Conservation (phyloP, 2,113 vertebrate species). For the Erythrocercus mccallii region DNA sequence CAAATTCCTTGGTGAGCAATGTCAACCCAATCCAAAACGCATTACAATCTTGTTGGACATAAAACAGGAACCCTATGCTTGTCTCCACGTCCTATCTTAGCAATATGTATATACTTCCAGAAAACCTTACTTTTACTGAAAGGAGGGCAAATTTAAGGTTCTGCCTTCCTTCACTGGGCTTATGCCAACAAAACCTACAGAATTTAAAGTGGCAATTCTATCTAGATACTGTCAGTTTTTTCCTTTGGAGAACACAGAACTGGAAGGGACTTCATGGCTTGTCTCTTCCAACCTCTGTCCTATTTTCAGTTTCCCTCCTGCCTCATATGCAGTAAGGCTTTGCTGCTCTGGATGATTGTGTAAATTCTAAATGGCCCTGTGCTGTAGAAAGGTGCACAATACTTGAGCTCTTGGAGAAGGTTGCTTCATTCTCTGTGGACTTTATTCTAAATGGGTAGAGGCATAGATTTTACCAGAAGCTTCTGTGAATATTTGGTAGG, state of each 20-base stretch:
- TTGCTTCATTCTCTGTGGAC: neutral
- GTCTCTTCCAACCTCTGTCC: neutral
- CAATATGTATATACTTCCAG: neutral
- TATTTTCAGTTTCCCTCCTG: neutral
- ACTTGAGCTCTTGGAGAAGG: neutral
- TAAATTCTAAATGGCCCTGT: neutral
- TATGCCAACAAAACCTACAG: neutral
- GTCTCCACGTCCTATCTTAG: neutral
- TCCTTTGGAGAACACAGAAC: neutral
- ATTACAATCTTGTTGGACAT: neutral
- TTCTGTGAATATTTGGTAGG: neutral
- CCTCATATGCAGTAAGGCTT: neutral
- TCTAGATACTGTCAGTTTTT: neutral
- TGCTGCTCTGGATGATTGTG: neutral
- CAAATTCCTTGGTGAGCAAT: neutral
- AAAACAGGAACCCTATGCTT: neutral
- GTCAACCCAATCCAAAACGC: neutral
- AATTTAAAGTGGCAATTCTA: neutral
- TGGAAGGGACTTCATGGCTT: neutral
- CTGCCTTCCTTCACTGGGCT: neutral
- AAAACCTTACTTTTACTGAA: neutral
- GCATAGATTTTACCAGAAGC: neutral
- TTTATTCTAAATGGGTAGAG: neutral
- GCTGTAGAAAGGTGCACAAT: neutral
- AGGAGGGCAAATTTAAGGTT: neutral